Evolutionary conservation across 2,797 vertebrate genomes (phyloP).

Genomic region (Oryzias dopingdopingensis): DNA sequence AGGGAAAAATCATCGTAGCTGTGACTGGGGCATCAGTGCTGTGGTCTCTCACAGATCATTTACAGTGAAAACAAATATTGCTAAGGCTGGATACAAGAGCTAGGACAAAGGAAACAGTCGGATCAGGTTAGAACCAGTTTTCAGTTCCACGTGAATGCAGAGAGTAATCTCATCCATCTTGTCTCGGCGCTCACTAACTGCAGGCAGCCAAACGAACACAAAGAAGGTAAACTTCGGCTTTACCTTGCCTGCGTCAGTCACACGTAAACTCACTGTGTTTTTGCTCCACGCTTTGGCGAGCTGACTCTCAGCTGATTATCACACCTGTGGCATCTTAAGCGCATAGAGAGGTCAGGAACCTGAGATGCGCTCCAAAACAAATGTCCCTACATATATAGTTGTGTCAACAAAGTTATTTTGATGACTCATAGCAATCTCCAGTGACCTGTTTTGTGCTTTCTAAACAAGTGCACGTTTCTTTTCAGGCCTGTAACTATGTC

Average conservation of each 20-base stretch:
- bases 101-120: constrained; percentile 5
- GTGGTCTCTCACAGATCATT: constrained; percentile 7
- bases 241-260: constrained; percentile 1
- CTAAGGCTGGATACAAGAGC: not conserved
- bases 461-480: too few relatives aligned
- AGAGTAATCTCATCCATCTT: constrained; percentile 23
- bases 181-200: constrained; percentile 7
- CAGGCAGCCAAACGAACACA: constrained; percentile 12
- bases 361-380: not conserved
- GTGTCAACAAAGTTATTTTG: not conserved
- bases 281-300: not conserved
- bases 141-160: constrained; percentile 9
- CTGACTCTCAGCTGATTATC: not conserved
- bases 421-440: constrained; percentile 16
- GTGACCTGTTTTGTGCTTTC: too few relatives aligned
- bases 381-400: constrained; percentile 22
- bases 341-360: not conserved
- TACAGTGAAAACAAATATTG: not conserved
- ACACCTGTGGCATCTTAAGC: constrained; percentile 12
- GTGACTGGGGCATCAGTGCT: not conserved
- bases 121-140: constrained; percentile 37
- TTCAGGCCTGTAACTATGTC: not conserved
- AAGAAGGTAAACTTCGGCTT: not conserved
- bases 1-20: not conserved
- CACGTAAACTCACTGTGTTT: not conserved